These are phyloP conservation scores for Trichonephila inaurata DNA, from an alignment of 1,140 invertebrate species.

Conservation along the genomic window DNA sequence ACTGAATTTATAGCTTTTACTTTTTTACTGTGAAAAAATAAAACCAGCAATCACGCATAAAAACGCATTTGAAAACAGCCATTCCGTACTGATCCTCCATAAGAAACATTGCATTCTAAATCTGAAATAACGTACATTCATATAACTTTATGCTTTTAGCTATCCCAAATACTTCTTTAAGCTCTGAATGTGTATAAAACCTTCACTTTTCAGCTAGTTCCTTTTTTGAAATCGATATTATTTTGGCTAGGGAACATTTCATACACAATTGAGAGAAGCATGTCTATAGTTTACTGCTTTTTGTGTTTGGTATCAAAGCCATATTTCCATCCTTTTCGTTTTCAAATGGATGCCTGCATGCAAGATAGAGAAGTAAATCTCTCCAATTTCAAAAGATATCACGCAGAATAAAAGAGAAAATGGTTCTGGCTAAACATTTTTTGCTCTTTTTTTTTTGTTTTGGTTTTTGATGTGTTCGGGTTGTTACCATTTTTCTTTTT, in stretches of 20 bases:
- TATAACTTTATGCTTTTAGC: background rate
- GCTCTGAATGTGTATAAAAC: background rate
- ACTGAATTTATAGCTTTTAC: too few relatives aligned
- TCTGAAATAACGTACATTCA: background rate
- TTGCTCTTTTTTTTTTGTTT: background rate
- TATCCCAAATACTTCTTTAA: background rate
- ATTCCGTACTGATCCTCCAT: background rate
- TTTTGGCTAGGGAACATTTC: background rate
- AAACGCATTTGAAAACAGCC: too few relatives aligned
- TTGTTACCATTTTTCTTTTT: background rate
- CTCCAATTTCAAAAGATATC: constrained; percentile 45
- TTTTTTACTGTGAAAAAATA: too few relatives aligned
- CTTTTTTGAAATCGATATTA: background rate
- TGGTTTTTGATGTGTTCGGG: background rate
- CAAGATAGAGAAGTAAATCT: background rate
- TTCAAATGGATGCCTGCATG: constrained; percentile 14
- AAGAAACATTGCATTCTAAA: background rate
- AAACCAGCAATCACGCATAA: too few relatives aligned
- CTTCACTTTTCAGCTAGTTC: background rate
- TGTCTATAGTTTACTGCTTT: background rate
- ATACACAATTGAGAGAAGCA: background rate
- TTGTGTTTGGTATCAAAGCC: background rate
- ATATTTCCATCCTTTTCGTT: background rate
- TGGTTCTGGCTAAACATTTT: background rate
- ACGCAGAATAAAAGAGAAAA: constrained; percentile 11